phyloP scores from a whole-genome alignment of 2,797 vertebrate species.

The Sebastes melanostomus region DNA sequence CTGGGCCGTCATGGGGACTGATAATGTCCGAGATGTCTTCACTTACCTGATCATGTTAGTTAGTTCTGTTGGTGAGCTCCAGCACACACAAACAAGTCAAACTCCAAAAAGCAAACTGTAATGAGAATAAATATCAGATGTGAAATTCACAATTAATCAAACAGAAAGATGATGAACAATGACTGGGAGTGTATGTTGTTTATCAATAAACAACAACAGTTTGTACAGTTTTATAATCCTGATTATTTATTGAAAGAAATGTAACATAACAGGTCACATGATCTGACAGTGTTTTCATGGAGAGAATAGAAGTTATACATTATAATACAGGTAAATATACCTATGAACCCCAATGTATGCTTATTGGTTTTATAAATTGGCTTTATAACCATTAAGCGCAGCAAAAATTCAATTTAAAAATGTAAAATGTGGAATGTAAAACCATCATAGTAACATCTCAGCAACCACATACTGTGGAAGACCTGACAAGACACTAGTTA shows the following conservation, averaged over 20 bases:
- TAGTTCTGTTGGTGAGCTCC: neutral
- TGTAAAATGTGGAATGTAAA: no score
- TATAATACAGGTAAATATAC: neutral
- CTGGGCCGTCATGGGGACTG: neutral
- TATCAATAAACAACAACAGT: no score
- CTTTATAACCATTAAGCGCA: neutral
- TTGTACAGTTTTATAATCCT: neutral
- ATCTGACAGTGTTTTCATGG: neutral
- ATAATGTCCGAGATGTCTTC: neutral
- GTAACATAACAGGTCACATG: neutral
- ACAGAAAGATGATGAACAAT: neutral
- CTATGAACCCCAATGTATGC: neutral
- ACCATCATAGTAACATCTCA: no score
- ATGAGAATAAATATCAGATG: neutral
- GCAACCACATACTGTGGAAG: no score
- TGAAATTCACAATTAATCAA: neutral
- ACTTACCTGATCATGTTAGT: neutral
- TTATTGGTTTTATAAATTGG: neutral
- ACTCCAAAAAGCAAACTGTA: no score
- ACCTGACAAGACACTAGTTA: no score
- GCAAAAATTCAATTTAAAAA: neutral
- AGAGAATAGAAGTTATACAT: neutral
- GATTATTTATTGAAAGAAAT: neutral
- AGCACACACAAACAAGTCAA: neutral
- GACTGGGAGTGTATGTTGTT: no score